Percentiles rank a stretch among this genome's conserved stretches.
These are phyloP conservation scores for Xanthorhoe spadicearia DNA, from an alignment of 2,888 invertebrate genomes.

Conservation along the genomic window DNA sequence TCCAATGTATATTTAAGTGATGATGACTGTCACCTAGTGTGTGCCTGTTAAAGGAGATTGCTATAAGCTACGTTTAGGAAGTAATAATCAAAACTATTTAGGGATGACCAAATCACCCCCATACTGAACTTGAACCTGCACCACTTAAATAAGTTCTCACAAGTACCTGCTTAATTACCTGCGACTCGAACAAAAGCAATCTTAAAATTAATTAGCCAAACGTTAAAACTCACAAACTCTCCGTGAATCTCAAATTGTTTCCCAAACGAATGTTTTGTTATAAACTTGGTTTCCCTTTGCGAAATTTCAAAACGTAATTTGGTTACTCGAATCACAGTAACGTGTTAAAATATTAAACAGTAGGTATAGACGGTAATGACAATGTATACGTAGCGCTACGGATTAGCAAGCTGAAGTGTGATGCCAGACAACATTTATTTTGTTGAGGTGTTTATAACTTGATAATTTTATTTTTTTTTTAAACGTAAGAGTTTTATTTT, in stretches of 20 bases:
- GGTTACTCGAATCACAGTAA: slow-evolving; percentile 27
- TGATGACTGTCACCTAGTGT: no score
- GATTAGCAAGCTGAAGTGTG: no score
- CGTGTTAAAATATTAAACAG: slow-evolving; percentile 6
- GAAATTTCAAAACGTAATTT: slow-evolving; percentile 39
- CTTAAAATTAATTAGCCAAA: slow-evolving; percentile 42
- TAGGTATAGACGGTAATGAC: neutral
- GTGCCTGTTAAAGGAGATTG: no score
- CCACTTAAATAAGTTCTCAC: neutral
- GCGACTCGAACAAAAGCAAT: slow-evolving; percentile 23
- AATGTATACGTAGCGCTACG: no score
- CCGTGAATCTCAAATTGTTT: slow-evolving; percentile 44
- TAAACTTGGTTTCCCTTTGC: slow-evolving; percentile 38
- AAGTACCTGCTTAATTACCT: slow-evolving; percentile 8
- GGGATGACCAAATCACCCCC: no score
- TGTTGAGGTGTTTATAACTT: no score
- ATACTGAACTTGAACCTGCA: neutral
- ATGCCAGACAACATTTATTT: no score
- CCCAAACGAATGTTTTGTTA: slow-evolving; percentile 43
- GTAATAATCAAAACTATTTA: no score
- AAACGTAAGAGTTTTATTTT: no score
- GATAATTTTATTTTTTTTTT: no score
- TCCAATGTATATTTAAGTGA: no score
- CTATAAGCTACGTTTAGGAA: no score
- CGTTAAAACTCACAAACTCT: slow-evolving; percentile 36